A percentile compares a stretch with the other conserved stretches of the same genome.
Conservation (phyloP, 2,797 vertebrate genomes). For the Apodemus agrarius region DNA sequence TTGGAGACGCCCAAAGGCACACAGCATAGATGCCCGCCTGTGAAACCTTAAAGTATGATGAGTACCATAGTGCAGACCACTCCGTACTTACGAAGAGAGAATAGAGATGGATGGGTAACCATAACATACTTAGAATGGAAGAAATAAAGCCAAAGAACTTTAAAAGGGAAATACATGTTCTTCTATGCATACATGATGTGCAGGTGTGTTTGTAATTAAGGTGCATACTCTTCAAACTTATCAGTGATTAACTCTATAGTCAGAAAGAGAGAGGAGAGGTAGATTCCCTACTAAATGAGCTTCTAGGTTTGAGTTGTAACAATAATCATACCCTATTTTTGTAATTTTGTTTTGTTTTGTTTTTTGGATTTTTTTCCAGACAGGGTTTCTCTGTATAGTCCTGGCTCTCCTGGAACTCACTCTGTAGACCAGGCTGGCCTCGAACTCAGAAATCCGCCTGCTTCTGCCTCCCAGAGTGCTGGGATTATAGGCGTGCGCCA, state of each 20-base stretch:
- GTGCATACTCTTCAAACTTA: not conserved
- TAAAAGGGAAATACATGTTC: not conserved
- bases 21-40: not conserved
- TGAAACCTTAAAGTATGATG: not conserved
- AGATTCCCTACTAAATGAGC: not conserved
- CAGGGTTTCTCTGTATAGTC: no score
- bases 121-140: not conserved
- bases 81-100: not conserved
- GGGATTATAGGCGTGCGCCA: no score
- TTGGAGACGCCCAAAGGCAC: not conserved
- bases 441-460: no score
- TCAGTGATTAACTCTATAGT: not conserved
- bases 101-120: not conserved
- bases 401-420: no score
- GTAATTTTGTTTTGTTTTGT: not conserved
- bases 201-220: not conserved
- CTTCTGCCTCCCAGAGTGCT: no score
- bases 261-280: not conserved
- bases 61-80: not conserved
- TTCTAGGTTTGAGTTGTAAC: conserved; percentile 13
- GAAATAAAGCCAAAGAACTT: not conserved
- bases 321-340: not conserved
- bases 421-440: no score
- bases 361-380: no score
- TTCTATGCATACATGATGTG: not conserved